Evolutionary conservation across 1,140 invertebrate species (phyloP).

Genomic region (Drosophila watanabei): DNA sequence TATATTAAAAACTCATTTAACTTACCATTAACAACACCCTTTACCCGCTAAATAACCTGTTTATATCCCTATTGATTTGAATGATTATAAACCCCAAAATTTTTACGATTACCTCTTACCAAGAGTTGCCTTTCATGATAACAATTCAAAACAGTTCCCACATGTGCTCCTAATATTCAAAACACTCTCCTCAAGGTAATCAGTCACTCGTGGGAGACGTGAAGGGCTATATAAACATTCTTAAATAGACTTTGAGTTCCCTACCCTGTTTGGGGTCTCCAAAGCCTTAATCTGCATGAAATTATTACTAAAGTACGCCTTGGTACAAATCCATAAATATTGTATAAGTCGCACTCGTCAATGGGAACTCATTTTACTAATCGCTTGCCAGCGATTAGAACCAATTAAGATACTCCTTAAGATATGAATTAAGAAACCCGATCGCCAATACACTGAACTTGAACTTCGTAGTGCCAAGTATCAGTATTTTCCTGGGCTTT

Average conservation of each 20-base stretch:
- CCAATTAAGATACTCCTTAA: conserved; percentile 33
- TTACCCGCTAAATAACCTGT: not conserved
- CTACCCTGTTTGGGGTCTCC: conserved; percentile 12
- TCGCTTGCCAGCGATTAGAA: conserved; percentile 28
- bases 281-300: not conserved
- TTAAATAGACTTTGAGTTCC: conserved; percentile 14
- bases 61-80: not conserved
- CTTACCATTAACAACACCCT: no score
- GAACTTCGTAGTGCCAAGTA: conserved; percentile 26
- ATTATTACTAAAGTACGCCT: not conserved
- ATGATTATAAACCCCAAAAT: not conserved
- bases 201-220: not conserved
- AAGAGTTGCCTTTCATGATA: not conserved
- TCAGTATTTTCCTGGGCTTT: conserved; percentile 17
- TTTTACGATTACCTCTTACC: not conserved
- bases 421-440: conserved; percentile 7
- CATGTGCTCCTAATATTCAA: conserved; percentile 31
- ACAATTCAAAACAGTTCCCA: conserved; percentile 6
- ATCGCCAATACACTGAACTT: conserved; percentile 34
- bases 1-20: no score
- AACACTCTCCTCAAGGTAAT: conserved; percentile 20
- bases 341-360: conserved; percentile 24
- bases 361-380: conserved; percentile 46
- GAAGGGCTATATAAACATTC: conserved; percentile 23
- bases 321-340: conserved; percentile 50